Conservation (phyloP, 1,140 invertebrate genomes). For the Monochamus saltuarius region DNA sequence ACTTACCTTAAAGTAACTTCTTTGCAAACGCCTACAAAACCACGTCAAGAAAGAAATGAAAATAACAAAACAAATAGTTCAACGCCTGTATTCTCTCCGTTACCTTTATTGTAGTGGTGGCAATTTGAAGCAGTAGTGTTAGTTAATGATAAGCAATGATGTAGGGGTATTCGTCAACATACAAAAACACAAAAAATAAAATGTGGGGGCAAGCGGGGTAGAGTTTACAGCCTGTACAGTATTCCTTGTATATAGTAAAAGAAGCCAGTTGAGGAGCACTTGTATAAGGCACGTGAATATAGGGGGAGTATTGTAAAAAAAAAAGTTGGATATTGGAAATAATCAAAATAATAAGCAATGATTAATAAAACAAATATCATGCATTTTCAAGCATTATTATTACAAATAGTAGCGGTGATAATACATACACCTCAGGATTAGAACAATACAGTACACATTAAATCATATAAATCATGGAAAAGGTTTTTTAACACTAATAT, state of each 20-base stretch:
- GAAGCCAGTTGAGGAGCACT: constrained; percentile 6
- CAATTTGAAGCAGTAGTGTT: constrained; percentile 21
- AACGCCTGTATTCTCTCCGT: background rate
- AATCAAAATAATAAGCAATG: constrained; percentile 66
- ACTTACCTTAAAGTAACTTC: too few relatives aligned
- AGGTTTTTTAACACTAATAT: constrained; percentile 42
- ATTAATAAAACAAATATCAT: constrained; percentile 87
- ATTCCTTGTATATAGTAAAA: constrained; percentile 6
- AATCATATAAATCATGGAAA: constrained; percentile 51
- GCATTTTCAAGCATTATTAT: constrained; percentile 85
- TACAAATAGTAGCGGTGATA: constrained; percentile 71
- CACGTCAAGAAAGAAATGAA: too few relatives aligned
- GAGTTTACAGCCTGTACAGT: constrained; percentile 30
- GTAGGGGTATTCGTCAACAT: constrained; percentile 18
- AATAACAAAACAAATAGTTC: too few relatives aligned
- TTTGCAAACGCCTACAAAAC: too few relatives aligned
- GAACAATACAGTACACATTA: constrained; percentile 62
- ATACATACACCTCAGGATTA: constrained; percentile 54
- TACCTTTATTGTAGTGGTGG: constrained; percentile 3
- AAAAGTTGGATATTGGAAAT: constrained; percentile 15
- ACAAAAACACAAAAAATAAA: constrained; percentile 43
- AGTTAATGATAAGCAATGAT: constrained; percentile 30
- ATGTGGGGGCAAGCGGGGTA: constrained; percentile 32
- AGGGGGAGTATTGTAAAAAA: constrained; percentile 35
- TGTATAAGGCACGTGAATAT: constrained; percentile 16